A percentile compares a stretch with the other conserved stretches of the same genome.
Evolutionary conservation across 2,888 invertebrate genomes (phyloP).

Genomic region (Drosophila paramelanica): DNA sequence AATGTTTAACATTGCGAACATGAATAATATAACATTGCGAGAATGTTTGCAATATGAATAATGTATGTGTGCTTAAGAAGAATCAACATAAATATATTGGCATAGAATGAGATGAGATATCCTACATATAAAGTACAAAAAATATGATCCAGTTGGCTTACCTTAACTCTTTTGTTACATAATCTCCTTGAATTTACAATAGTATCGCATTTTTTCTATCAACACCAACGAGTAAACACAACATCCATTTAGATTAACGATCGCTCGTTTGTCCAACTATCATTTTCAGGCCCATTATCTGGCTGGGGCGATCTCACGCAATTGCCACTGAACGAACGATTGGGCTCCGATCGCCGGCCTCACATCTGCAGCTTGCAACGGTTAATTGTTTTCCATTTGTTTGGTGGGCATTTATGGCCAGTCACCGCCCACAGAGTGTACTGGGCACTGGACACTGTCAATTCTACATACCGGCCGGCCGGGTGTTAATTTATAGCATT

Average conservation of each 20-base stretch:
- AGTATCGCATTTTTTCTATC: constrained; percentile 2
- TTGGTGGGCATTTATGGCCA: constrained; percentile 56
- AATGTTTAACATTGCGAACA: no score
- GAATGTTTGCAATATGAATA: no score
- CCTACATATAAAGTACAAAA: not conserved
- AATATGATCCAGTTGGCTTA: not conserved
- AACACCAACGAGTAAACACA: constrained; percentile 23
- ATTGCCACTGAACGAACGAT: constrained; percentile 41
- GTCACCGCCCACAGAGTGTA: constrained; percentile 62
- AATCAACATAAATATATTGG: not conserved
- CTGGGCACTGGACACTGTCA: not conserved
- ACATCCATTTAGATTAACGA: constrained; percentile 64
- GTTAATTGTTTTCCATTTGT: constrained; percentile 72
- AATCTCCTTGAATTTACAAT: not conserved
- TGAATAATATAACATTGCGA: no score
- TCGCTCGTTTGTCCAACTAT: constrained; percentile 67
- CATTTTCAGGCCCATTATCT: constrained; percentile 59
- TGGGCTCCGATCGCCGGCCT: constrained; percentile 17
- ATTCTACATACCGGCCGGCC: constrained; percentile 1
- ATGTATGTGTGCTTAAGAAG: no score
- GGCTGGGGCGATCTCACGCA: constrained; percentile 56
- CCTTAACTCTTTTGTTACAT: not conserved
- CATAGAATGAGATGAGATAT: not conserved
- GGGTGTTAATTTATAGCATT: constrained; percentile 69
- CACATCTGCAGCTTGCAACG: constrained; percentile 48